phyloP scores from a whole-genome alignment of 2,888 invertebrate genomes.

The Temnothorax rugatulus region DNA sequence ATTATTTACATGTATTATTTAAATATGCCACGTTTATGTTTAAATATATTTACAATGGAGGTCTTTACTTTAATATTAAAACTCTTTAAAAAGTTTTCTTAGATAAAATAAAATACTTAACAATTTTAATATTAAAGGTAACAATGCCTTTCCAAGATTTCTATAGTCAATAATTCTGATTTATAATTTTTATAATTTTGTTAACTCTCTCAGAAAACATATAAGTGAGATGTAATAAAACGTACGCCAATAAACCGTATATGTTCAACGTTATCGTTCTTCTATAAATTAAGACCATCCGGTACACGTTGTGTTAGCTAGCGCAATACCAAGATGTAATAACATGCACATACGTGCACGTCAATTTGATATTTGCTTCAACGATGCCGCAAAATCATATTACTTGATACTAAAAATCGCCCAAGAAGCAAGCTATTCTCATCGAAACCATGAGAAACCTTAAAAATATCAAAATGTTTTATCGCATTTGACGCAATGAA shows the following conservation, averaged over 20 bases:
- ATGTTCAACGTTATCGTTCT: neutral
- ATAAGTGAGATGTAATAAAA: neutral
- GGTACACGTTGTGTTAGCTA: neutral
- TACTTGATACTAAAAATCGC: constrained; percentile 61
- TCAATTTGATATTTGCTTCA: constrained; percentile 60
- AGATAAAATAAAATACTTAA: neutral
- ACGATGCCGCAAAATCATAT: constrained; percentile 66
- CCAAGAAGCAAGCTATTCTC: constrained; percentile 66
- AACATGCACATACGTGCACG: neutral
- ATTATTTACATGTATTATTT: constrained; percentile 8
- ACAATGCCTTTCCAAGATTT: neutral
- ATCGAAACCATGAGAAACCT: constrained; percentile 65
- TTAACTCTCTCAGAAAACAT: neutral
- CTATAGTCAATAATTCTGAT: neutral
- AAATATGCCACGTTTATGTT: neutral
- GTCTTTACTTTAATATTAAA: neutral
- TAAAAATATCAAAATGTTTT: constrained; percentile 78
- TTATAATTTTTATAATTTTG: neutral
- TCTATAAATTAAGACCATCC: constrained; percentile 11
- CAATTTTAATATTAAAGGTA: neutral
- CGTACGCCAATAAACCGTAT: neutral
- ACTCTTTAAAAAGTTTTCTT: neutral
- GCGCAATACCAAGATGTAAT: constrained; percentile 12
- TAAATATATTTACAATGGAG: neutral
- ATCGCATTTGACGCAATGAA: constrained; percentile 52